Evolutionary conservation across 2,113 vertebrate species (phyloP).

Genomic region (Craseonycteris thonglongyai): DNA sequence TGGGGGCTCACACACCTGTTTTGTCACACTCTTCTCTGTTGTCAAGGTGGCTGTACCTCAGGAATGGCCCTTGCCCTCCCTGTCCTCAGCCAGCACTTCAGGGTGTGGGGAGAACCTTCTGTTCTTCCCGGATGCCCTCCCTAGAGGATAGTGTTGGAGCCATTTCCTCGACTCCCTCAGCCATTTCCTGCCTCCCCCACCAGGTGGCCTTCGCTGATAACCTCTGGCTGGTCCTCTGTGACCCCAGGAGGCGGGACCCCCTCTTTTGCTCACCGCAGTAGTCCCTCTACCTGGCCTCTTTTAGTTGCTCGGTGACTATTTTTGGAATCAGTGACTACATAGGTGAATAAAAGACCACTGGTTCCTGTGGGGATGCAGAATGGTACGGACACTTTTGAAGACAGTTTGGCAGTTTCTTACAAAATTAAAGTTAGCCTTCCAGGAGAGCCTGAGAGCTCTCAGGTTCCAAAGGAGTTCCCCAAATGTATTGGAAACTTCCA

Average conservation of each 20-base stretch:
- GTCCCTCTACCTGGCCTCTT: neutral
- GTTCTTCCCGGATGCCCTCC: neutral
- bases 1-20: neutral
- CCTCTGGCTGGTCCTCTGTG: fast-evolving
- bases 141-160: too few species aligned
- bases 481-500: neutral
- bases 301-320: neutral
- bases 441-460: fast-evolving
- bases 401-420: neutral
- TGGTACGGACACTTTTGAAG: neutral
- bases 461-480: neutral
- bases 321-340: neutral
- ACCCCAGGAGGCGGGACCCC: neutral
- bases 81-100: neutral
- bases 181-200: neutral
- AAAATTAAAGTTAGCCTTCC: neutral
- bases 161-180: neutral
- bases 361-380: neutral
- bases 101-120: neutral
- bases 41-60: neutral
- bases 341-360: neutral
- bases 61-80: neutral
- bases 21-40: neutral
- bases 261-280: neutral
- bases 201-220: neutral